phyloP scores from a whole-genome alignment of 2,797 vertebrate species.

The Gallinago stenura region DNA sequence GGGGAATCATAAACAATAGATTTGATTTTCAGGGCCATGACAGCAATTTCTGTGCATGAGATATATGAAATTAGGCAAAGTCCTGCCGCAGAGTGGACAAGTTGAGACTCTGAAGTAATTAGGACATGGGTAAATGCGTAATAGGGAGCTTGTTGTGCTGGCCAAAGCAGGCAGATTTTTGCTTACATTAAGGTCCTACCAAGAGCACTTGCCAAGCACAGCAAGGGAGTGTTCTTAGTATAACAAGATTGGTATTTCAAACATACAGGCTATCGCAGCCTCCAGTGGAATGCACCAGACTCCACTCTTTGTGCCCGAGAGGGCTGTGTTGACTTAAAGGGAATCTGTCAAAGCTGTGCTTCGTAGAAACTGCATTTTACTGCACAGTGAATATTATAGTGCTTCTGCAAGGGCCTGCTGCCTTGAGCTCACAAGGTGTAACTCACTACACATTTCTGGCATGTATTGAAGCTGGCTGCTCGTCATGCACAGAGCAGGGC shows the following conservation, averaged over 20 bases:
- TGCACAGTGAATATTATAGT: neutral
- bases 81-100: neutral
- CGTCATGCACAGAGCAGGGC: neutral
- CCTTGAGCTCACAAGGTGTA: neutral
- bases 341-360: neutral
- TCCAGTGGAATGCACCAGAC: neutral
- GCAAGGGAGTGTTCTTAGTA: slow-evolving; percentile 4
- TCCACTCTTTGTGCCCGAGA: neutral
- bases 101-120: slow-evolving; percentile 23
- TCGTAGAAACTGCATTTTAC: neutral
- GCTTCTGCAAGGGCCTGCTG: slow-evolving; percentile 1
- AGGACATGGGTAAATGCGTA: neutral
- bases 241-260: slow-evolving; percentile 21
- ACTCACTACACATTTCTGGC: neutral
- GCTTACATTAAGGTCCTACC: neutral
- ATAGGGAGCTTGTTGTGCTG: neutral
- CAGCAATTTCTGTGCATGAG: slow-evolving; percentile 7
- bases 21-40: slow-evolving; percentile 50
- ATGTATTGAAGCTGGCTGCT: neutral
- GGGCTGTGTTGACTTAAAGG: neutral
- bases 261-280: neutral
- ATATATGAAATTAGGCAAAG: neutral
- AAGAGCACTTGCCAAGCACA: neutral
- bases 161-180: slow-evolving; percentile 22
- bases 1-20: neutral